Evolutionary conservation across 2,797 vertebrate species (phyloP), one percentile per base, ranked within the genome.

Genomic region (Bradypodion pumilum): DNA sequence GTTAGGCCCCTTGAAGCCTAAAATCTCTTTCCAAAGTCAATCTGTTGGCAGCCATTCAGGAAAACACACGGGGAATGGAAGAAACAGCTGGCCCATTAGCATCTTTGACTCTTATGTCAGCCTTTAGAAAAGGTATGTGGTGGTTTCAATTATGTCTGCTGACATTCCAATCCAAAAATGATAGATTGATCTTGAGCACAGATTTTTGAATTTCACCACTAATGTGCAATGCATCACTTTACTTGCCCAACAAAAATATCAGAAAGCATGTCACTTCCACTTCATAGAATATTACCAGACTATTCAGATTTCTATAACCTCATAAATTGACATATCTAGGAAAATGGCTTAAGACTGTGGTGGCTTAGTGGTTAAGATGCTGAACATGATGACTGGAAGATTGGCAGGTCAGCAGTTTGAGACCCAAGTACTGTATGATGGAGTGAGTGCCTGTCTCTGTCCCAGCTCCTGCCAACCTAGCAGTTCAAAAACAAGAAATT

Each of bases 11-110:
- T 65, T 23, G 15, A 72, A 74, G 86, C 87, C 85, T 73, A 74
- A 80, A 62, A 63, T 89, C 78, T 60, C 35, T 90, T 90, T 91
- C 65, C 21, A 8, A 86, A 82, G 83, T 91, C 89, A 82, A 63
- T 7, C 23, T 82, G 8, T 74, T 91, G 2, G 1, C 35, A 85
- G 25, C 77, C 82, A 68, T 10, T 46, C 49, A 35, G 49, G 68
- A 83, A 86, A 73, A 80, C 0, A 75, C 44, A 21, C 21, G 74
- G 59, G 74, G 91, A 78, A 75, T 15, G 25, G 16, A 49, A 32
- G 60, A n/a, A 90, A 88, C n/a, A 89, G 10, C 27, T 90, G 76
- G 49, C 4, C 84, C 16, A 68, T 86, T 82, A 86, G 40, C 15
- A 35, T 8, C 66, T 3, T 56, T 88, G 16, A 46, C 40, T 69